These are phyloP conservation scores for Callimorpha dominula DNA, from an alignment of 2,888 invertebrate species.

Conservation along the genomic window DNA sequence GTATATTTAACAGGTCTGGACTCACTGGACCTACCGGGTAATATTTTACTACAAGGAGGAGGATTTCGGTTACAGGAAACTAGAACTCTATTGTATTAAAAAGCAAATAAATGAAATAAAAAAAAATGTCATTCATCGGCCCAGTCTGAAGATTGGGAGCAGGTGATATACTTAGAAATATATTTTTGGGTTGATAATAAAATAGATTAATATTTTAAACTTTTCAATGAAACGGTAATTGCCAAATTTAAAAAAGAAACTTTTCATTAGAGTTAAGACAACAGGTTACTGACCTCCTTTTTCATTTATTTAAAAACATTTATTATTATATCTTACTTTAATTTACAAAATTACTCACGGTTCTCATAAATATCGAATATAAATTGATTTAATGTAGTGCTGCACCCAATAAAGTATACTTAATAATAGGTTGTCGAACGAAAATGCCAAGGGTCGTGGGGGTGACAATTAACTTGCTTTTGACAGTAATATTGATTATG, in stretches of 20 bases:
- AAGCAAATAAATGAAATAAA: not conserved
- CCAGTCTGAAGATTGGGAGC: not conserved
- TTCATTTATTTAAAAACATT: not conserved
- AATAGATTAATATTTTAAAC: not conserved
- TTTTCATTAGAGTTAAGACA: not conserved
- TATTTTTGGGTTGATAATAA: not conserved
- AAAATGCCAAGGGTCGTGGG: slow-evolving; percentile 51
- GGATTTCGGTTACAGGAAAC: no score
- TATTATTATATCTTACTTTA: not conserved
- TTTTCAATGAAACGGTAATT: no score
- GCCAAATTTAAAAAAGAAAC: not conserved
- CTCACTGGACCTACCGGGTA: no score
- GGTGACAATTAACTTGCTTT: slow-evolving; percentile 59
- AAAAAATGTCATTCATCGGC: not conserved
- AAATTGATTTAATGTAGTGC: slow-evolving; percentile 42
- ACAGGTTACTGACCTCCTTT: not conserved
- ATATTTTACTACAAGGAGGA: no score
- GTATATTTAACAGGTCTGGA: no score
- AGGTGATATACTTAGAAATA: not conserved
- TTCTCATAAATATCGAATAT: slow-evolving; percentile 25
- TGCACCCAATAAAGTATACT: slow-evolving; percentile 43
- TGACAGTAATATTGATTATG: slow-evolving; percentile 64
- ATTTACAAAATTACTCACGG: not conserved
- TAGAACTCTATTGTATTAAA: not conserved
- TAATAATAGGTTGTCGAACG: slow-evolving; percentile 44